Percentiles rank a stretch among this genome's conserved stretches.
Conservation (phyloP, 1,140 invertebrate genomes). For the Agrypnia vestita region DNA sequence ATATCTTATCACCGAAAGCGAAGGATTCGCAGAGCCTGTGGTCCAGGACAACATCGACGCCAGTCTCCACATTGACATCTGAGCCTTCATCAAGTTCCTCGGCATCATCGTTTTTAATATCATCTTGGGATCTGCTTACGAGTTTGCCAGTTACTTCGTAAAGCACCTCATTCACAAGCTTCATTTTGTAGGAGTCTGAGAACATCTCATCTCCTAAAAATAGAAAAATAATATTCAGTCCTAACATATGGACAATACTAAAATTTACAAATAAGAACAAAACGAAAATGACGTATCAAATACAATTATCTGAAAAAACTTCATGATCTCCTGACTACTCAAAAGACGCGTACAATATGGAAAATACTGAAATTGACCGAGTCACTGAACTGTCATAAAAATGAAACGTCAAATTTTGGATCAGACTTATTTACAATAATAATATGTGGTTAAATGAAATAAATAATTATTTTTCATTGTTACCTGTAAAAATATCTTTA, state of each 20-base stretch:
- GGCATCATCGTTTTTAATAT: slow-evolving; percentile 88
- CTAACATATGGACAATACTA: slow-evolving; percentile 42
- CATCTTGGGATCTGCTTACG: slow-evolving; percentile 83
- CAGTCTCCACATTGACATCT: slow-evolving; percentile 82
- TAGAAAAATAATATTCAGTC: slow-evolving; percentile 56
- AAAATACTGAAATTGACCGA: background rate
- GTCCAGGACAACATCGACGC: slow-evolving; percentile 95
- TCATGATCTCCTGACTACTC: background rate
- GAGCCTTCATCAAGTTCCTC: slow-evolving; percentile 92
- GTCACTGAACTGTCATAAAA: slow-evolving; percentile 48
- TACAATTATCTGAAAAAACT: background rate
- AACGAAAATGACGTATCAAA: background rate
- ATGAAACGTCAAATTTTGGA: slow-evolving; percentile 48
- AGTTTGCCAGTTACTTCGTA: slow-evolving; percentile 96
- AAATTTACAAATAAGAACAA: slow-evolving; percentile 14
- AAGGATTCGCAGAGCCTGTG: slow-evolving; percentile 91
- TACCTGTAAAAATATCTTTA: slow-evolving; percentile 95
- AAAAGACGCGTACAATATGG: background rate
- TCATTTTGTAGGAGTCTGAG: slow-evolving; percentile 96
- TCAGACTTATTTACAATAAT: slow-evolving; percentile 10
- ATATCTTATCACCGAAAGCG: slow-evolving; percentile 90
- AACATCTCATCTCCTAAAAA: slow-evolving; percentile 96
- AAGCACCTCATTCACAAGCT: slow-evolving; percentile 92
- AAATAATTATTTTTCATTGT: slow-evolving; percentile 61
- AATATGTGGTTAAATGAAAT: slow-evolving; percentile 26